Percentiles rank a stretch among this genome's conserved stretches.
These are phyloP conservation scores for Talpa occidentalis DNA, from an alignment of 2,113 vertebrate species.

Conservation along the genomic window DNA sequence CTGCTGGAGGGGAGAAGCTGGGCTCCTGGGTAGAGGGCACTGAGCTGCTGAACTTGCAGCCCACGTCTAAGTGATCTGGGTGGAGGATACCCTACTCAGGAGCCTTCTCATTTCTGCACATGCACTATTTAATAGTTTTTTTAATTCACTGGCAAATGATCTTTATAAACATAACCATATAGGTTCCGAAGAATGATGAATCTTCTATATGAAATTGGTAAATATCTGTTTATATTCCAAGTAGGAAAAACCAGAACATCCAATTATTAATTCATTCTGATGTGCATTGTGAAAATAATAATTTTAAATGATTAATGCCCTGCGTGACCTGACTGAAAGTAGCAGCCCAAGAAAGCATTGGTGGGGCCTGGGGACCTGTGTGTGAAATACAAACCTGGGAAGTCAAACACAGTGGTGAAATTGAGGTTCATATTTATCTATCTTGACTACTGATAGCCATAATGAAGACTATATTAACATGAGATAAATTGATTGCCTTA, in stretches of 20 bases:
- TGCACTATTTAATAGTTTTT: neutral
- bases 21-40: neutral
- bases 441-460: neutral
- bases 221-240: conserved; percentile 26
- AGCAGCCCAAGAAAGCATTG: neutral
- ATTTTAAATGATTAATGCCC: conserved; percentile 25
- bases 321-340: neutral
- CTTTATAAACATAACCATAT: neutral
- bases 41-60: neutral
- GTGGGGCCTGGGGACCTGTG: neutral
- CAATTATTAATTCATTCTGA: conserved; percentile 23
- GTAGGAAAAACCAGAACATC: conserved; percentile 21
- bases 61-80: neutral
- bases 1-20: rapidly evolving
- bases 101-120: neutral
- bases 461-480: conserved; percentile 31
- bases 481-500: neutral
- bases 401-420: conserved; percentile 39
- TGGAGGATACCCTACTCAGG: neutral
- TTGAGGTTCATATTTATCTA: conserved; percentile 7
- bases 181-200: neutral
- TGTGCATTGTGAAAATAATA: conserved; percentile 41
- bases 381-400: neutral
- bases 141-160: conserved; percentile 5
- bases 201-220: neutral